A percentile compares a stretch with the other conserved stretches of the same genome.
Evolutionary conservation across 2,888 invertebrate genomes (phyloP).

Genomic region (Diaprepes abbreviatus): DNA sequence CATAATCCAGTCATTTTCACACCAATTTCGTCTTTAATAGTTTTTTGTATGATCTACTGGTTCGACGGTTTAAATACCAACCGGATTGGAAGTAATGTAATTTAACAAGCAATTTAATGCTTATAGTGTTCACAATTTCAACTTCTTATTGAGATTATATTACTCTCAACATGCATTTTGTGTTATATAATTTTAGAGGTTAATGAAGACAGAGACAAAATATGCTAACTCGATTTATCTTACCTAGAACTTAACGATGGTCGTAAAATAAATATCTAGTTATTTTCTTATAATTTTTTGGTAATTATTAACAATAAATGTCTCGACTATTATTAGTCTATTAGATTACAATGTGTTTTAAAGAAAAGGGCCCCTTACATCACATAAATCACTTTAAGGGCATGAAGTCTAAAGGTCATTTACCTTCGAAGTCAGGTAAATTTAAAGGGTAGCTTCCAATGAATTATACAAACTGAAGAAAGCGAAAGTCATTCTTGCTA

Average conservation of each 20-base stretch:
- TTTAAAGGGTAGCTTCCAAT: conserved; percentile 35
- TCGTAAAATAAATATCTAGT: too few relatives aligned
- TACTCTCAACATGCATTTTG: too few relatives aligned
- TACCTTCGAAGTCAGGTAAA: conserved; percentile 36
- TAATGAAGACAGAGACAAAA: too few relatives aligned
- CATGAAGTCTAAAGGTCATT: conserved; percentile 19
- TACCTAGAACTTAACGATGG: too few relatives aligned
- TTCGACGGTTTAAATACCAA: conserved; percentile 9
- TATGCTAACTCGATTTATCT: too few relatives aligned
- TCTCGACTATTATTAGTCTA: too few relatives aligned
- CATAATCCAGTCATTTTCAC: conserved; percentile 31
- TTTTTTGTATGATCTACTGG: conserved; percentile 33
- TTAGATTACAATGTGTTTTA: too few relatives aligned
- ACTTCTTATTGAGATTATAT: background rate
- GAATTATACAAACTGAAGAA: conserved; percentile 26
- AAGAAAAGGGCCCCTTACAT: background rate
- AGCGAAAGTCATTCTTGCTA: conserved; percentile 45
- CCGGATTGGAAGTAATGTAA: conserved; percentile 20
- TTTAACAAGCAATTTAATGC: conserved; percentile 34
- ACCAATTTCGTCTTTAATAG: conserved; percentile 27
- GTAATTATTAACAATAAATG: too few relatives aligned
- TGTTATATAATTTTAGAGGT: too few relatives aligned
- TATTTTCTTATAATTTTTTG: too few relatives aligned
- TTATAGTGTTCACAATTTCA: conserved; percentile 3
- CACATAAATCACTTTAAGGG: background rate